Evolutionary conservation across 2,888 invertebrate genomes (phyloP).

Genomic region (Hemicrepidius hirtus): DNA sequence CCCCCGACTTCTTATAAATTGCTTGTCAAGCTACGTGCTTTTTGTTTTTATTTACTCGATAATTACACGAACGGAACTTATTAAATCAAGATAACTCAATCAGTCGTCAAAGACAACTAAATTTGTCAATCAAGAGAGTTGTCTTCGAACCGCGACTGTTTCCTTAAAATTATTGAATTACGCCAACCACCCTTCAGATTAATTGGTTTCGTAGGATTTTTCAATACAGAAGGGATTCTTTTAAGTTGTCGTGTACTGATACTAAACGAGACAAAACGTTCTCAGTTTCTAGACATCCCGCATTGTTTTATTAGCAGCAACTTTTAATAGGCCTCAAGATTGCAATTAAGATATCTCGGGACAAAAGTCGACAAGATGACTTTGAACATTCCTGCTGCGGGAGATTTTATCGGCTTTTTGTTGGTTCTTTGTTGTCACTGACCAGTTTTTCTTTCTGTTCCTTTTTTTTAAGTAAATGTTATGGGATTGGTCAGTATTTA

Average conservation of each 20-base stretch:
- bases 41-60: neutral
- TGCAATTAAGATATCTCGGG: constrained; percentile 21
- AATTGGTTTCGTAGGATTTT: neutral
- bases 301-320: constrained; percentile 22
- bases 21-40: too few species aligned
- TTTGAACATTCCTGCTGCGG: neutral
- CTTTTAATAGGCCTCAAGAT: constrained; percentile 29
- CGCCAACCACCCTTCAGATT: neutral
- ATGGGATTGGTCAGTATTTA: too few species aligned
- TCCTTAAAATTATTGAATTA: constrained; percentile 6
- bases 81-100: constrained; percentile 29
- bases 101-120: constrained; percentile 20
- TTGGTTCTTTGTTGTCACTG: neutral
- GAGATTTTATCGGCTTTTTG: constrained; percentile 6
- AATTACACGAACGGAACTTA: constrained; percentile 17
- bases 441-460: neutral
- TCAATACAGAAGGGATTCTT: too few species aligned
- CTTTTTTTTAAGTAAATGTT: neutral
- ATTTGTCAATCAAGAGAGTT: constrained; percentile 21
- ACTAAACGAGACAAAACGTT: constrained; percentile 10
- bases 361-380: constrained; percentile 5
- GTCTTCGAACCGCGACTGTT: constrained; percentile 17
- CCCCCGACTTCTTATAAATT: too few species aligned
- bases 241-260: neutral
- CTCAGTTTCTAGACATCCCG: neutral